Evolutionary conservation across 1,140 invertebrate genomes (phyloP).

Genomic region (Tetranychus cinnabarinus): DNA sequence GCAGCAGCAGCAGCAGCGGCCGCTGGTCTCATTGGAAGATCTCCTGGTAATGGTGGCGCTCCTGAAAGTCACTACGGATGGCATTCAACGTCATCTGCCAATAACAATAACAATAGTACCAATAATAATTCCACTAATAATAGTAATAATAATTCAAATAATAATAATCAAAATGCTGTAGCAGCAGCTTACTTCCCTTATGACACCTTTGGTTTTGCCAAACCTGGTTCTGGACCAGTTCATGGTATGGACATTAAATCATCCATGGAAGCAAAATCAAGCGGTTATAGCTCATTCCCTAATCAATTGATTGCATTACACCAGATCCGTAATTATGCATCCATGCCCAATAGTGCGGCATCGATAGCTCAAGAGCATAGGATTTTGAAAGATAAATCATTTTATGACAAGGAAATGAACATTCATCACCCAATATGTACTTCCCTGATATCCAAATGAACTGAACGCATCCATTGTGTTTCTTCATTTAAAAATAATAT

Average conservation of each 20-base stretch:
- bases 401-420: background rate
- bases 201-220: slow-evolving; percentile 62
- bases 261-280: slow-evolving; percentile 18
- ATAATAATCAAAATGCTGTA: slow-evolving; percentile 18
- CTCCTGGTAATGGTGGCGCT: background rate
- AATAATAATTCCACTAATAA: too few species aligned
- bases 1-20: slow-evolving; percentile 18
- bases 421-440: too few species aligned
- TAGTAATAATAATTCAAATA: too few species aligned
- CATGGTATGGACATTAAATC: slow-evolving; percentile 23
- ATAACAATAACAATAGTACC: too few species aligned
- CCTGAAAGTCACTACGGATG: too few species aligned
- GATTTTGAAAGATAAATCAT: slow-evolving; percentile 29
- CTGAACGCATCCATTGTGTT: too few species aligned
- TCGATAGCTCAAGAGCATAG: slow-evolving; percentile 22
- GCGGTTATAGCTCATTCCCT: slow-evolving; percentile 45
- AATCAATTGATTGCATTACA: slow-evolving; percentile 85
- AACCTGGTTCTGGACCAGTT: slow-evolving; percentile 10
- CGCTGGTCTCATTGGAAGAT: slow-evolving; percentile 7
- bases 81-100: too few species aligned
- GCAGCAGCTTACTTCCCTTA: slow-evolving; percentile 47
- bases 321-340: slow-evolving; percentile 86
- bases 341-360: slow-evolving; percentile 35
- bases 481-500: too few species aligned
- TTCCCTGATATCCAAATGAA: too few species aligned